A percentile compares a stretch with the other conserved stretches of the same genome.
phyloP scores from a whole-genome alignment of 2,888 invertebrate genomes.

The Ectemnius lituratus region DNA sequence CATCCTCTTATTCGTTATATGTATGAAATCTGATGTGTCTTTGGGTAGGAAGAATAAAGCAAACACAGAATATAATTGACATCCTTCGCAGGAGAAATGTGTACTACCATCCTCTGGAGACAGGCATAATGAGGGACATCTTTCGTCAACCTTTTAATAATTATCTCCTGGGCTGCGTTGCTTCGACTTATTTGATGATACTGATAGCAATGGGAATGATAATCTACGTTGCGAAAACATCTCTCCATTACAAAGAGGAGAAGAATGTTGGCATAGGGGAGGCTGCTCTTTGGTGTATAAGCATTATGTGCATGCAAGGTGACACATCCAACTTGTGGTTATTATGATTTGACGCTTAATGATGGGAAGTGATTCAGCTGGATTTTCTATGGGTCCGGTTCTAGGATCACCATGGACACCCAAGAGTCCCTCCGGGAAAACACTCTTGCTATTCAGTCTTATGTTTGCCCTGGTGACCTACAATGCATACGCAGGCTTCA shows the following conservation, averaged over 20 bases:
- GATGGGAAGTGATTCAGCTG: slow-evolving; percentile 1
- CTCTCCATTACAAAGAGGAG: slow-evolving; percentile 71
- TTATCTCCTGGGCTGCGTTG: slow-evolving; percentile 80
- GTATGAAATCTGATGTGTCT: slow-evolving; percentile 71
- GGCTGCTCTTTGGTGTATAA: slow-evolving; percentile 82
- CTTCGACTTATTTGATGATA: slow-evolving; percentile 79
- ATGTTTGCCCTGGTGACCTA: slow-evolving; percentile 83
- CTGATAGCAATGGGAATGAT: slow-evolving; percentile 79
- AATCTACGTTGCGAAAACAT: slow-evolving; percentile 73
- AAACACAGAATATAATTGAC: too few relatives aligned
- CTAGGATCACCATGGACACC: slow-evolving; percentile 82
- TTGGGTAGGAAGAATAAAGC: neutral
- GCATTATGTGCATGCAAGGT: slow-evolving; percentile 85
- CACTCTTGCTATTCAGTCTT: slow-evolving; percentile 81
- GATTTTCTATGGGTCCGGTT: neutral
- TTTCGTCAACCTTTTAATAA: slow-evolving; percentile 82
- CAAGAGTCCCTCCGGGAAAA: slow-evolving; percentile 80
- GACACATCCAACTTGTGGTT: neutral
- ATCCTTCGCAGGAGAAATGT: slow-evolving; percentile 80
- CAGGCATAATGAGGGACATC: slow-evolving; percentile 82
- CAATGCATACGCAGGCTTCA: slow-evolving; percentile 84
- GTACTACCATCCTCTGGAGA: slow-evolving; percentile 82
- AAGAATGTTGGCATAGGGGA: slow-evolving; percentile 78
- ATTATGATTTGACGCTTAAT: slow-evolving; percentile 3
- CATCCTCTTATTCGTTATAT: slow-evolving; percentile 82